Percentiles rank a stretch among this genome's conserved stretches.
Evolutionary conservation across 2,797 vertebrate genomes (phyloP).

Genomic region (Channa striata): DNA sequence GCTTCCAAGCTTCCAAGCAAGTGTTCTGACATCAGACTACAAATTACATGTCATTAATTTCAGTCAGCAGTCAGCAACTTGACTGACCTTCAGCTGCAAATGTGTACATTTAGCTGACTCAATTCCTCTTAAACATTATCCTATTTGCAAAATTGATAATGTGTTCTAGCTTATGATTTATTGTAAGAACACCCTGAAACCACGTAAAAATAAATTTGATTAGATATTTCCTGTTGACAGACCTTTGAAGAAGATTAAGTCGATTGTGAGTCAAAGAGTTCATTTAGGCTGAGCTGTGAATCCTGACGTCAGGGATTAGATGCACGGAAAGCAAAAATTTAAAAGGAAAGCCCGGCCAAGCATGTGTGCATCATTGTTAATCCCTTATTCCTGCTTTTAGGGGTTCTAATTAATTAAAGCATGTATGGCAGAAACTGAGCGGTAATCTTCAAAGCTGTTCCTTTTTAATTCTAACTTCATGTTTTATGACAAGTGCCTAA

Average conservation of each 20-base stretch:
- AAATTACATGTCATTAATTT: constrained; percentile 77
- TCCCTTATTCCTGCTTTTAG: constrained; percentile 55
- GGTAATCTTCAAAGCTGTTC: constrained; percentile 72
- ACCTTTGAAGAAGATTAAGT: constrained; percentile 54
- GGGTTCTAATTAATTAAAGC: constrained; percentile 80
- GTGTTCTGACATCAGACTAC: constrained; percentile 69
- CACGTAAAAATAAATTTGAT: constrained; percentile 50
- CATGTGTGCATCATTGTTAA: constrained; percentile 52
- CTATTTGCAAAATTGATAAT: constrained; percentile 43
- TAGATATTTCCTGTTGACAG: constrained; percentile 59
- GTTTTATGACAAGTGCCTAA: constrained; percentile 68
- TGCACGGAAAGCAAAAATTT: constrained; percentile 53
- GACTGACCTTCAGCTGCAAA: constrained; percentile 71
- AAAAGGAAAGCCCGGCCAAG: constrained; percentile 46
- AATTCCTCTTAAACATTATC: constrained; percentile 50
- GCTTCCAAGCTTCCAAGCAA: constrained; percentile 42
- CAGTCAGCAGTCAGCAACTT: constrained; percentile 71
- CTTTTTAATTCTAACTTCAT: constrained; percentile 72
- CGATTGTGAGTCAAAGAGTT: constrained; percentile 63
- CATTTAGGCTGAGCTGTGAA: constrained; percentile 64
- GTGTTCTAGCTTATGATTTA: constrained; percentile 15
- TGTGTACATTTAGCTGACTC: constrained; percentile 40
- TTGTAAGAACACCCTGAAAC: constrained; percentile 30
- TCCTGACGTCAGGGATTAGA: constrained; percentile 68
- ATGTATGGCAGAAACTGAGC: constrained; percentile 73